A percentile compares a stretch with the other conserved stretches of the same genome.
Evolutionary conservation across 2,888 invertebrate genomes (phyloP).

Genomic region (Drosophila mimetica): DNA sequence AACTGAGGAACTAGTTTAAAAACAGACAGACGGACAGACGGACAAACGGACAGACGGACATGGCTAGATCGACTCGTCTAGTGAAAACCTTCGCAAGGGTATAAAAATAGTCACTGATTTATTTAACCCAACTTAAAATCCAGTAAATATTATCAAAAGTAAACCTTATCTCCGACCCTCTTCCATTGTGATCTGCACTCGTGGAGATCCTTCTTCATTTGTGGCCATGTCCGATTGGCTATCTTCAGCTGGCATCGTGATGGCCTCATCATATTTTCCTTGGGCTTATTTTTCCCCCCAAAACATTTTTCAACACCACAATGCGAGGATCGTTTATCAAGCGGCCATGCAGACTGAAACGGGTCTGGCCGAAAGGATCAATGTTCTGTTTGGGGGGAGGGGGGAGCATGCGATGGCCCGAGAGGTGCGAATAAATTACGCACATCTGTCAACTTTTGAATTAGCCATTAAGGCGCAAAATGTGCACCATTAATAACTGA

Average conservation of each 20-base stretch:
- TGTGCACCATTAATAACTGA: slow-evolving; percentile 85
- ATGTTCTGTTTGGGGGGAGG: too few species aligned
- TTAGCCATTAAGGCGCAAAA: slow-evolving; percentile 85
- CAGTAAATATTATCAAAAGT: not conserved
- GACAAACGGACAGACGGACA: too few species aligned
- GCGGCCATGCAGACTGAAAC: slow-evolving; percentile 23
- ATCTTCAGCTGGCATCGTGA: slow-evolving; percentile 72
- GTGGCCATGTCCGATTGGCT: slow-evolving; percentile 19
- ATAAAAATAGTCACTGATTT: too few species aligned
- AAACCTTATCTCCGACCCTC: not conserved
- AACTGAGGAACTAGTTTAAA: too few species aligned
- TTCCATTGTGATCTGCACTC: not conserved
- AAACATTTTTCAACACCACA: slow-evolving; percentile 77
- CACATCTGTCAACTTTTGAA: slow-evolving; percentile 85
- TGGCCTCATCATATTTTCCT: slow-evolving; percentile 81
- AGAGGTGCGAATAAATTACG: slow-evolving; percentile 83
- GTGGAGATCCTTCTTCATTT: slow-evolving; percentile 4
- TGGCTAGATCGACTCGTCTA: too few species aligned
- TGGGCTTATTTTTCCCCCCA: slow-evolving; percentile 37
- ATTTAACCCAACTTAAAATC: too few species aligned
- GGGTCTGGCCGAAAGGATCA: slow-evolving; percentile 50
- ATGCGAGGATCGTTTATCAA: slow-evolving; percentile 73
- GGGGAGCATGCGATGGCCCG: slow-evolving; percentile 28
- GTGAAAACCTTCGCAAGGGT: too few species aligned
- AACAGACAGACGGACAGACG: too few species aligned